Conservation (phyloP, 1,140 invertebrate genomes). For the Asobara japonica region DNA sequence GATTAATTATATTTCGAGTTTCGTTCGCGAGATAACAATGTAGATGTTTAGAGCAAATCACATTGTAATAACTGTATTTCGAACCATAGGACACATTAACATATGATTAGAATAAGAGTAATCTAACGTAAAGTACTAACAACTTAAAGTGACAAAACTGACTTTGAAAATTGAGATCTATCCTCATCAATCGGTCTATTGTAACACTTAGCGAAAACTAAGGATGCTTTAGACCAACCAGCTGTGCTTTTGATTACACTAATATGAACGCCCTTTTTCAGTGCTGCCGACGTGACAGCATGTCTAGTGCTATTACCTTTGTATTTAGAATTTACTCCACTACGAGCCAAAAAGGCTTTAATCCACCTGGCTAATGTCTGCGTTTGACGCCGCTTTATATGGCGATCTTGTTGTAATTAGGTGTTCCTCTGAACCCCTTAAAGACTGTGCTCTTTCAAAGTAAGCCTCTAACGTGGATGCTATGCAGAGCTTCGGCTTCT, state of each 20-base stretch:
- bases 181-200: not conserved
- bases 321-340: conserved; percentile 29
- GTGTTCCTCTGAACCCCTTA: conserved; percentile 13
- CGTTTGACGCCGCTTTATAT: conserved; percentile 4
- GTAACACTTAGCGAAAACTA: conserved; percentile 4
- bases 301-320: conserved; percentile 1
- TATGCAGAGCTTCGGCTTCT: conserved; percentile 24
- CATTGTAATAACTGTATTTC: not conserved
- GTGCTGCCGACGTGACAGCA: conserved; percentile 1
- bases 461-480: conserved; percentile 21
- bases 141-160: not conserved
- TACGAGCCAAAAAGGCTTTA: conserved; percentile 20
- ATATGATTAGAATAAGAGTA: not conserved
- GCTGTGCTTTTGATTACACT: not conserved
- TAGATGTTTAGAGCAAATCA: not conserved
- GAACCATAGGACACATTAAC: not conserved
- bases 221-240: not conserved
- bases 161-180: not conserved
- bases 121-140: not conserved
- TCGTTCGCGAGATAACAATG: not conserved
- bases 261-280: not conserved
- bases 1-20: not conserved
- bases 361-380: not conserved
- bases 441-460: conserved; percentile 15
- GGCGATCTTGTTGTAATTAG: conserved; percentile 24